These are phyloP conservation scores for Caenorhabditis doughertyi DNA, from an alignment of 2,888 invertebrate species.

Conservation along the genomic window DNA sequence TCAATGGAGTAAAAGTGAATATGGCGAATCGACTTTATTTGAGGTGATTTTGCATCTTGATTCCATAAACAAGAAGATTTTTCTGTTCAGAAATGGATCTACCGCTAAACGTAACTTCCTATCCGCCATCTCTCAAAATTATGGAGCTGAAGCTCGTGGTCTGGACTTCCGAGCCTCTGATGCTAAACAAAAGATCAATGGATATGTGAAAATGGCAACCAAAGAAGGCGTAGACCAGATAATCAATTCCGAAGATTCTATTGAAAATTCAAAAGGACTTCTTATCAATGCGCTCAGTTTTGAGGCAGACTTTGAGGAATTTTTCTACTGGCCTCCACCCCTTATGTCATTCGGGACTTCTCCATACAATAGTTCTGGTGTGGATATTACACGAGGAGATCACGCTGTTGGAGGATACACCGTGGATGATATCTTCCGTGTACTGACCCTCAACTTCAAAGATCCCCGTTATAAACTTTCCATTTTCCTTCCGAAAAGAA, in stretches of 20 bases:
- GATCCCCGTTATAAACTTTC: slow-evolving; percentile 64
- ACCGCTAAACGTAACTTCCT: slow-evolving; percentile 28
- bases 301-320: slow-evolving; percentile 46
- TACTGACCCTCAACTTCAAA: slow-evolving; percentile 62
- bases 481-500: slow-evolving; percentile 74
- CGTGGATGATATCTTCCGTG: slow-evolving; percentile 47
- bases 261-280: slow-evolving; percentile 50
- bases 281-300: slow-evolving; percentile 63
- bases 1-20: slow-evolving; percentile 35
- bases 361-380: background rate
- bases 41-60: slow-evolving; percentile 53
- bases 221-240: slow-evolving; percentile 90
- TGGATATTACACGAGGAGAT: background rate
- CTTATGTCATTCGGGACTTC: slow-evolving; percentile 5
- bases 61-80: too few species aligned
- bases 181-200: slow-evolving; percentile 86
- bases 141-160: slow-evolving; percentile 24
- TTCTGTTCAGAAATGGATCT: slow-evolving; percentile 17
- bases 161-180: slow-evolving; percentile 25
- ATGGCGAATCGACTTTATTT: slow-evolving; percentile 58
- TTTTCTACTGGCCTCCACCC: slow-evolving; percentile 1
- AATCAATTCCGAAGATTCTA: slow-evolving; percentile 85
- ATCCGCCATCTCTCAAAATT: slow-evolving; percentile 19
- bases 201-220: slow-evolving; percentile 90
- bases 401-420: slow-evolving; percentile 11